Base-by-base conservation (phyloP, 2,888 invertebrate genomes). In the Drosophila cyrtoloma region DNA sequence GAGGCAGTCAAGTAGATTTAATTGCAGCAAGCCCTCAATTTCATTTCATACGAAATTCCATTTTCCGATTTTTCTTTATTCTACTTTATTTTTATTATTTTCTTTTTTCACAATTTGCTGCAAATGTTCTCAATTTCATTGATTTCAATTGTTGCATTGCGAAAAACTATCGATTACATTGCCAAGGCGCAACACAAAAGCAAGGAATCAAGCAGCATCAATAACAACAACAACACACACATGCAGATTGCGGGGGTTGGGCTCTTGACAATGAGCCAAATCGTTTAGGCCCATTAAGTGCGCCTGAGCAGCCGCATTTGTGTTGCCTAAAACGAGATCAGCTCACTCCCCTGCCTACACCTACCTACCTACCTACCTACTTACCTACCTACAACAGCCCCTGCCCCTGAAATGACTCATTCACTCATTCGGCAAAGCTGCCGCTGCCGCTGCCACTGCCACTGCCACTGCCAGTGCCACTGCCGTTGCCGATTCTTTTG, bases 41-140 rank as follows among this genome's bases (percentile, higher is more conserved):
- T 67, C 57, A 78, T 73, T 79, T 79, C 70, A 64, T 52, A 62
- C 72, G 66, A 81, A 77, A 67, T 74, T 56, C 71, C 44, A 72
- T 77, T 79, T 77, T 61, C 74, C 58, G 50, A 72, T 60, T 62
- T 59, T 57, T 56, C 56, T 26, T 56, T 56, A 37, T 37, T 56
- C 56, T 56, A 37, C 39, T 47, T 35, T 56, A 50, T 70, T 71
- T 42, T 53, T 47, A 52, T 26, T 55, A 30, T 44, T 50, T 44
- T 44, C 61, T 60, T 53, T 64, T 51, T 59, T 52, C 63, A 63
- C 42, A 56, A 60, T 74, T 61, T 53, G 60, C 56, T 60, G 68
- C 53, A 86, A 84, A 89, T 89, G 89, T 84, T 85, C 90, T 89
- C 84, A 79, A 89, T 87, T 90, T 90, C 86, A 86, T 81, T 81